Base-by-base conservation (phyloP, 1,140 invertebrate species). In the Anthonomus grandis region DNA sequence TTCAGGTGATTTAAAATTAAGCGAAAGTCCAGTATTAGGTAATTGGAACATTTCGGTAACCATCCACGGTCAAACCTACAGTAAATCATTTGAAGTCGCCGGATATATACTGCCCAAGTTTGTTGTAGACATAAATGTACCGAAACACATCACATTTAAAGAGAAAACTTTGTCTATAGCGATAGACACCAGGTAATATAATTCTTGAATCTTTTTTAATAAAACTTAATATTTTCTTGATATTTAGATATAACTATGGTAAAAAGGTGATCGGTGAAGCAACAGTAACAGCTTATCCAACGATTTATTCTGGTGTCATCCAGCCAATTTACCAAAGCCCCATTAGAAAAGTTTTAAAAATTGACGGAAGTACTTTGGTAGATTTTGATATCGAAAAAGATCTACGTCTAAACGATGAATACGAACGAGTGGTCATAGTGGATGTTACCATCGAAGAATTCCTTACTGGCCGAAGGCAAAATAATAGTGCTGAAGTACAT, bases 41-140 rank as follows among this genome's bases (percentile, higher is more conserved):
- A 83, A 86, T 63, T 98, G 95, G 94, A 87, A 82, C 36, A 90
- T 97, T 46, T 81, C 81, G 31, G 74, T 82, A 17, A 74, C 70
- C 3, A 60, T 73, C 10, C 75, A 76, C 15, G 81, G 80, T 56
- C 84, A 88, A 72, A 83, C 74, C 0, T 89, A 85, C 63, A 81
- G 81, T 36, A 87, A 87, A 66, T 75, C 73, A 3, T 86, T 96
- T 55, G 79, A 86, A 67, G 88, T 96, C 10, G 90, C 91, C 2
- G 90, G 96, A 75, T 97, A 97, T 72, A 86, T 97, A 21, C 74
- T 95, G 24, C 95, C 95, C 0, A 94, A 95, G 65, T 97, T 95
- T 74, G 84, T 95, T 70, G 89, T 98, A 13, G 80, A 82, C 0
- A 81, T 96, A 18, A 82, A 90, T 44, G 81, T 90, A 0, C 86